A percentile compares a stretch with the other conserved stretches of the same genome.
Conservation (phyloP, 2,888 invertebrate species). For the Helleia helle region DNA sequence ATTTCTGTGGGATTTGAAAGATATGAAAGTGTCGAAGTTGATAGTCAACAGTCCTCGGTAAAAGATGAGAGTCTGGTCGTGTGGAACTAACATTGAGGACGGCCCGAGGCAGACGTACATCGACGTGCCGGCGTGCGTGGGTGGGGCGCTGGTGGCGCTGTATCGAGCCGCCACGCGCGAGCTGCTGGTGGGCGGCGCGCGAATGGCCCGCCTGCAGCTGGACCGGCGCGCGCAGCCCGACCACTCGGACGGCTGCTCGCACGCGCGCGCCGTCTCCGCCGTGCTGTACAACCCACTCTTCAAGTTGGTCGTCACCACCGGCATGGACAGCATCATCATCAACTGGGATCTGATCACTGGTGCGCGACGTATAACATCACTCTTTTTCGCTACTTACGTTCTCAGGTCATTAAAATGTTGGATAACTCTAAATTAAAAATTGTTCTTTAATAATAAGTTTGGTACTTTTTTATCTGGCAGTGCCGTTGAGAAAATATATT, state of each 20-base stretch:
- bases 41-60: no score
- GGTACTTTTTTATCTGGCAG: no score
- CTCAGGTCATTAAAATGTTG: no score
- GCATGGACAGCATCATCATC: conserved; percentile 85
- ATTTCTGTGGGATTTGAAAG: no score
- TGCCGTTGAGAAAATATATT: no score
- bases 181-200: conserved; percentile 77
- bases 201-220: conserved; percentile 77
- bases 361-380: no score
- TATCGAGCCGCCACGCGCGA: conserved; percentile 80
- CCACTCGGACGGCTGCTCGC: conserved; percentile 83
- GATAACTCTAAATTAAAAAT: no score
- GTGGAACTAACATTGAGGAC: no score
- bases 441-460: no score
- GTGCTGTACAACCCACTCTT: conserved; percentile 85
- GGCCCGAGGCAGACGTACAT: conserved; percentile 80
- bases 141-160: conserved; percentile 74
- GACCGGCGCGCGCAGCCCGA: conserved; percentile 78
- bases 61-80: no score
- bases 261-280: conserved; percentile 79
- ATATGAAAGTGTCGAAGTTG: no score
- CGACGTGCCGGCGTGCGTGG: conserved; percentile 75
- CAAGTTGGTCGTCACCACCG: conserved; percentile 82
- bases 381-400: no score
- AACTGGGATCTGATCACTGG: conserved; percentile 86